Percentiles rank a stretch among this genome's conserved stretches.
These are phyloP conservation scores for Zele albiditarsus DNA, from an alignment of 2,888 invertebrate species.

Conservation along the genomic window DNA sequence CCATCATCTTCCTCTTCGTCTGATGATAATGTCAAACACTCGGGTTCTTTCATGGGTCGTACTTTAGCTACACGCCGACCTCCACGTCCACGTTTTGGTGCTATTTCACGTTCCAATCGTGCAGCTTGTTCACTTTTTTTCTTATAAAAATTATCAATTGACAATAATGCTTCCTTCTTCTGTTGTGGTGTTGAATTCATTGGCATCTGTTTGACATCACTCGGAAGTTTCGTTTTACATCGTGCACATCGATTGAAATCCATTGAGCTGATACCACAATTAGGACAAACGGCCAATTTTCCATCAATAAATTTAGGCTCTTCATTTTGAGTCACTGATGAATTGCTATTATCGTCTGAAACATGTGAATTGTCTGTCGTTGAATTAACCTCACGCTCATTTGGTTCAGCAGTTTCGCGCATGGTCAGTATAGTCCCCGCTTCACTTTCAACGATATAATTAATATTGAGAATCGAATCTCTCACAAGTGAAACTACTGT, in stretches of 20 bases:
- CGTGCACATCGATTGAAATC: conserved; percentile 86
- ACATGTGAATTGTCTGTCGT: conserved; percentile 28
- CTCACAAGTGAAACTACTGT: conserved; percentile 84
- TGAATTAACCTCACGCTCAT: conserved; percentile 36
- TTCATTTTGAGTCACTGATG: conserved; percentile 56
- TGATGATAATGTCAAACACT: conserved; percentile 72
- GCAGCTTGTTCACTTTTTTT: conserved; percentile 6
- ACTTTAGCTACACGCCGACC: conserved; percentile 1
- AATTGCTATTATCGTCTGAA: conserved; percentile 63
- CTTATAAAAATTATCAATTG: conserved; percentile 51
- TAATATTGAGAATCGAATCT: conserved; percentile 83
- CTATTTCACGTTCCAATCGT: conserved; percentile 18
- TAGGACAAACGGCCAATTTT: conserved; percentile 84
- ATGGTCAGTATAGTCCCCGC: conserved; percentile 45
- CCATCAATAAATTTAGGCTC: conserved; percentile 80
- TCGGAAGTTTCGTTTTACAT: conserved; percentile 82
- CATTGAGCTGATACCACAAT: conserved; percentile 86
- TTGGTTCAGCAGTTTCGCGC: conserved; percentile 47
- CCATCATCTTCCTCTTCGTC: conserved; percentile 70
- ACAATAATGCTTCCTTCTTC: conserved; percentile 55
- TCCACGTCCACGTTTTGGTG: conserved; percentile 25
- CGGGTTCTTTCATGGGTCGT: conserved; percentile 53
- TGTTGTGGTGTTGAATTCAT: conserved; percentile 53
- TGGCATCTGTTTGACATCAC: conserved; percentile 79
- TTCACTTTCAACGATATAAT: conserved; percentile 86